A percentile compares a stretch with the other conserved stretches of the same genome.
These are phyloP conservation scores for Trypoxylon attenuatum DNA, from an alignment of 2,888 invertebrate species.

Conservation along the genomic window DNA sequence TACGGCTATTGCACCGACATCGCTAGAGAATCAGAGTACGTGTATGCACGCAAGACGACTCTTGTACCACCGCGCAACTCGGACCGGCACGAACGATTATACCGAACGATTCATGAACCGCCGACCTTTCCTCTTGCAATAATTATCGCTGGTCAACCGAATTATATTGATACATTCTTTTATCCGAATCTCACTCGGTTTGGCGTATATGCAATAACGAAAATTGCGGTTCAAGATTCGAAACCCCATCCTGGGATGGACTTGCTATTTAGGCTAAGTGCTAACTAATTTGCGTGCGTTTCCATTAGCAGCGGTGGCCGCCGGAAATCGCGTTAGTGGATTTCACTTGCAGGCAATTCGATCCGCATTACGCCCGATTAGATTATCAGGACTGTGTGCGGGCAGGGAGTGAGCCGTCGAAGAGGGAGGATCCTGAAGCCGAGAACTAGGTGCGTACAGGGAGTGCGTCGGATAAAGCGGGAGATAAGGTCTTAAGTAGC, in stretches of 20 bases:
- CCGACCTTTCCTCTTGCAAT: no score
- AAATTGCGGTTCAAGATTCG: conserved; percentile 7
- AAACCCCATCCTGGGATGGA: conserved; percentile 11
- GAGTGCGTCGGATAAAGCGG: conserved; percentile 51
- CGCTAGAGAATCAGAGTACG: not conserved
- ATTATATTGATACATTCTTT: no score
- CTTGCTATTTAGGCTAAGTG: conserved; percentile 27
- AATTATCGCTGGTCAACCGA: no score
- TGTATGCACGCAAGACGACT: no score
- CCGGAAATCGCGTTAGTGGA: conserved; percentile 63
- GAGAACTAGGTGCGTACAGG: conserved; percentile 40
- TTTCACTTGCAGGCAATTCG: conserved; percentile 64
- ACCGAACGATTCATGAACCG: no score
- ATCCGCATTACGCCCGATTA: conserved; percentile 69
- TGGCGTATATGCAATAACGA: no score
- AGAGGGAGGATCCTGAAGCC: conserved; percentile 44
- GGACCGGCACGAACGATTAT: no score
- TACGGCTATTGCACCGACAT: conserved; percentile 15
- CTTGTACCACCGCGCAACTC: no score
- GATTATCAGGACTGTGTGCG: conserved; percentile 59
- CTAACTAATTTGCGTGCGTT: conserved; percentile 64
- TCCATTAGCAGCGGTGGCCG: conserved; percentile 56
- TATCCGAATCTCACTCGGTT: no score
- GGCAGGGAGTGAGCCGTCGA: conserved; percentile 14
- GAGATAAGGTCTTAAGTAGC: conserved; percentile 70